Evolutionary conservation across 2,888 invertebrate genomes (phyloP).

Genomic region (Drosophila longiperda): DNA sequence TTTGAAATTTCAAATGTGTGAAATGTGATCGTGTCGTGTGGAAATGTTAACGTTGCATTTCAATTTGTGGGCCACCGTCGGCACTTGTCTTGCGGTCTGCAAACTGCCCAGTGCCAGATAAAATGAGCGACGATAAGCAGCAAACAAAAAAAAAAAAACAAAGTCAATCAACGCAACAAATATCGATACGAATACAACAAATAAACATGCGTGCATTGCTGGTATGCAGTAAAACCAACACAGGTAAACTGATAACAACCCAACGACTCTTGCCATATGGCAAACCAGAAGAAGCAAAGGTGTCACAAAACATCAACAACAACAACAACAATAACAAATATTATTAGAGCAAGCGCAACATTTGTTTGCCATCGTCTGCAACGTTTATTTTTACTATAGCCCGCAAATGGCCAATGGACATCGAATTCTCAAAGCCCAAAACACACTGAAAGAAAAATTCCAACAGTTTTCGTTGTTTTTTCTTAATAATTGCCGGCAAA

Average conservation of each 20-base stretch:
- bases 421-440: constrained; percentile 28
- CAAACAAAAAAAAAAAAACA: constrained; percentile 25
- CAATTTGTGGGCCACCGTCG: constrained; percentile 27
- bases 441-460: background rate
- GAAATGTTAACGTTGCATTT: constrained; percentile 52
- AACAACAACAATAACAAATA: constrained; percentile 32
- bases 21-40: constrained; percentile 46
- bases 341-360: constrained; percentile 23
- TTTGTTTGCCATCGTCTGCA: constrained; percentile 37
- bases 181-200: constrained; percentile 47
- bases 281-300: constrained; percentile 8
- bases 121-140: constrained; percentile 15
- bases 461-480: background rate
- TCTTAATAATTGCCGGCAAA: background rate
- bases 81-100: constrained; percentile 23
- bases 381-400: constrained; percentile 55
- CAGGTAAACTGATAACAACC: constrained; percentile 45
- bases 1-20: constrained; percentile 49
- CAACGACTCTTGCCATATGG: constrained; percentile 36
- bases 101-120: constrained; percentile 39
- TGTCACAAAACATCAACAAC: constrained; percentile 23
- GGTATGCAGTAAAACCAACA: constrained; percentile 15
- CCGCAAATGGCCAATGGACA: constrained; percentile 59
- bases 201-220: constrained; percentile 31
- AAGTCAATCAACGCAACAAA: constrained; percentile 48